phyloP scores from a whole-genome alignment of 2,888 invertebrate species.

The Mylabris sibirica region DNA sequence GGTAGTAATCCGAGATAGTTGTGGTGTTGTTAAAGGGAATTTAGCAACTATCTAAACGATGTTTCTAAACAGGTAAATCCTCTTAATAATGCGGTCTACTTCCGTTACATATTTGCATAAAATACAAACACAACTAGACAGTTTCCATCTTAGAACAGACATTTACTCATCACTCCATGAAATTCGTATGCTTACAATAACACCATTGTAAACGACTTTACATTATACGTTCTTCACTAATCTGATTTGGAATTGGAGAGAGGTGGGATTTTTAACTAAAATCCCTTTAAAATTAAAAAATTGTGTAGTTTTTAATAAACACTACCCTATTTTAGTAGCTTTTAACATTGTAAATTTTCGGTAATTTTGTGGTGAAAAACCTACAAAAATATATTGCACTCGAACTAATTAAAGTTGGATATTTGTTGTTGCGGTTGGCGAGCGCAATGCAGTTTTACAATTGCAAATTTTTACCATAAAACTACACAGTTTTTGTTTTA shows the following conservation, averaged over 20 bases:
- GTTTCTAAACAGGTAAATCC: slow-evolving; percentile 50
- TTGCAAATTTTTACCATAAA: background rate
- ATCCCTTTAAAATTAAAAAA: background rate
- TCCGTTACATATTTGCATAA: slow-evolving; percentile 49
- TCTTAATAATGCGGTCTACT: slow-evolving; percentile 51
- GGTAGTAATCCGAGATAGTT: too few species aligned
- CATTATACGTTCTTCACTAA: background rate
- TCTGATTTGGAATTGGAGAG: background rate
- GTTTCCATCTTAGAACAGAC: slow-evolving; percentile 26
- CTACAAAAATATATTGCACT: background rate
- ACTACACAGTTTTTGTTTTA: background rate
- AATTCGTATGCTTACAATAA: background rate
- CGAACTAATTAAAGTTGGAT: slow-evolving; percentile 8
- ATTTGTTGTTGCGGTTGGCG: background rate
- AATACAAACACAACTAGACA: slow-evolving; percentile 27
- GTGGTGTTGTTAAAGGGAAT: slow-evolving; percentile 25
- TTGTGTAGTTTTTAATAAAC: background rate
- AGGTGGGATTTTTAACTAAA: background rate
- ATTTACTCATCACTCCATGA: slow-evolving; percentile 25
- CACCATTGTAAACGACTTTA: background rate
- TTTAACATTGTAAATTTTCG: background rate
- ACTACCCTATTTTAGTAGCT: background rate
- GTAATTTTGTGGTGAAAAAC: background rate
- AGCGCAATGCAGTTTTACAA: background rate
- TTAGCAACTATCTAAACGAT: slow-evolving; percentile 27